Conservation (phyloP, 2,888 invertebrate genomes). For the Diadromus collaris region DNA sequence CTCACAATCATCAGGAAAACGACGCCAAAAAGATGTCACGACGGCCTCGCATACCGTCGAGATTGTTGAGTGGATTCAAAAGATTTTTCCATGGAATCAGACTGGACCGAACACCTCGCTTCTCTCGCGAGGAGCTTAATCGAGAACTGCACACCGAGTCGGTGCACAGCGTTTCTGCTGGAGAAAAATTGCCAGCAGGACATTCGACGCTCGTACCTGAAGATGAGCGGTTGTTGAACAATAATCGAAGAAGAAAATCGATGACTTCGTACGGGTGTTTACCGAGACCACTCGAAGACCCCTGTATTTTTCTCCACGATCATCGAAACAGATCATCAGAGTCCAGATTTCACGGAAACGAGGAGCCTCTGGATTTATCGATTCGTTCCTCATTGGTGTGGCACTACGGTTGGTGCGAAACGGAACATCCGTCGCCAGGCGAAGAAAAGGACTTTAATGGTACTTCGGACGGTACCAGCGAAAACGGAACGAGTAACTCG, state of each 20-base stretch:
- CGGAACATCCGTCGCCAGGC: neutral
- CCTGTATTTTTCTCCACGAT: neutral
- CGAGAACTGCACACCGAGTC: neutral
- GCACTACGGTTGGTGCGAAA: neutral
- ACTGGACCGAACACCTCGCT: neutral
- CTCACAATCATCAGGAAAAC: neutral
- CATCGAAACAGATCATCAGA: neutral
- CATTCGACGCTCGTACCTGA: slow-evolving; percentile 52
- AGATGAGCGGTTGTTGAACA: neutral
- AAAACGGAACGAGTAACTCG: slow-evolving; percentile 3
- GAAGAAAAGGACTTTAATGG: neutral
- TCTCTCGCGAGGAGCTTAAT: neutral
- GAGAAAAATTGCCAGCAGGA: slow-evolving; percentile 12
- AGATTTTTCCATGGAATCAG: slow-evolving; percentile 12
- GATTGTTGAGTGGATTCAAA: slow-evolving; percentile 5
- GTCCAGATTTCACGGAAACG: neutral
- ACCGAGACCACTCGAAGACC: slow-evolving; percentile 13
- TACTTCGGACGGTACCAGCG: neutral
- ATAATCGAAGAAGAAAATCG: slow-evolving; percentile 23
- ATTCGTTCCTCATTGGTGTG: slow-evolving; percentile 1
- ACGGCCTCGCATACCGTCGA: neutral
- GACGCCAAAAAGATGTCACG: neutral
- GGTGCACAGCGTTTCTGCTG: slow-evolving; percentile 1
- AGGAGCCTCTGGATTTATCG: slow-evolving; percentile 53
- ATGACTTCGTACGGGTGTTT: neutral